phyloP scores from a whole-genome alignment of 2,113 vertebrate species.

The Daphoenositta chrysoptera region DNA sequence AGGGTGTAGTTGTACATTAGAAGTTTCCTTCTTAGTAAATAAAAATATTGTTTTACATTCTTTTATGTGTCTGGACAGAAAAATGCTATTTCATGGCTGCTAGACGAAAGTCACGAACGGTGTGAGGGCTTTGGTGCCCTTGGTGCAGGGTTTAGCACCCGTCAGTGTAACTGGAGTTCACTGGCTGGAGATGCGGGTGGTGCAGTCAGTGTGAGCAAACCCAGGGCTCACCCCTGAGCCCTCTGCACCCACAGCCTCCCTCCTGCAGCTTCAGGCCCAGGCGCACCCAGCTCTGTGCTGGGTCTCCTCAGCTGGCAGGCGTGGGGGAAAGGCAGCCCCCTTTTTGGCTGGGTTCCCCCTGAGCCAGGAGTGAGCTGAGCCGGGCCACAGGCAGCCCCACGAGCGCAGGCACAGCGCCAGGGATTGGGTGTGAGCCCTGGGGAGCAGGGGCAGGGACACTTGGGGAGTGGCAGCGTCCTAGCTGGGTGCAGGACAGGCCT shows the following conservation, averaged over 20 bases:
- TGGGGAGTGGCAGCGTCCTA: not conserved
- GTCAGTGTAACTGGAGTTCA: not conserved
- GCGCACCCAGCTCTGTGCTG: not conserved
- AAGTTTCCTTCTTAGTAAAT: not conserved
- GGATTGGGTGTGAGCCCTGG: accelerated
- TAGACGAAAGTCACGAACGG: not conserved
- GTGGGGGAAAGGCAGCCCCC: too few relatives aligned
- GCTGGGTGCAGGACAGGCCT: not conserved
- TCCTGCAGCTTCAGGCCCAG: not conserved
- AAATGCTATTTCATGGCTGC: not conserved
- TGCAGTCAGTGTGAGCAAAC: accelerated
- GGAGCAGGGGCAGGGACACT: not conserved
- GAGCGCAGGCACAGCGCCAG: accelerated
- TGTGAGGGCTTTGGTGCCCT: not conserved
- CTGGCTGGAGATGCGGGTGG: not conserved
- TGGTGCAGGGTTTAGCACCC: not conserved
- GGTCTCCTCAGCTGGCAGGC: not conserved
- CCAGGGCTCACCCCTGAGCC: not conserved
- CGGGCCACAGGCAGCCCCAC: accelerated
- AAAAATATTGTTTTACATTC: not conserved
- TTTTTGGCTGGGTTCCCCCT: not conserved
- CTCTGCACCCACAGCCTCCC: not conserved
- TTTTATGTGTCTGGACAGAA: not conserved
- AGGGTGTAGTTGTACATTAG: not conserved
- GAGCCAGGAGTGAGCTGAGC: not conserved